Conservation (phyloP, 2,888 invertebrate genomes). For the Philereme vetulata region DNA sequence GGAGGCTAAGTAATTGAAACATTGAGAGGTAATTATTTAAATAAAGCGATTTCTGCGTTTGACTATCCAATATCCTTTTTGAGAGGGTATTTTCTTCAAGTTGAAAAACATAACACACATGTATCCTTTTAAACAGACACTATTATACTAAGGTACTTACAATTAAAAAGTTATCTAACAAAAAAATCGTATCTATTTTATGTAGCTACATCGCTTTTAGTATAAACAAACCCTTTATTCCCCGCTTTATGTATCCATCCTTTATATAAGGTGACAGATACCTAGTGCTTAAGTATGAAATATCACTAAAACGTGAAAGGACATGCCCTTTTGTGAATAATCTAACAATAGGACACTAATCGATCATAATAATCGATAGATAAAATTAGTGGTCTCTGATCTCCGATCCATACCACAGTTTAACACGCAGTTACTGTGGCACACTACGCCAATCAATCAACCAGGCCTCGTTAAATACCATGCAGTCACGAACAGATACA, state of each 20-base stretch:
- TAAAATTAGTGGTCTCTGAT: constrained; percentile 70
- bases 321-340: constrained; percentile 7
- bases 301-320: constrained; percentile 5
- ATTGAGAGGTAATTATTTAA: constrained; percentile 25
- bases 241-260: too few relatives aligned
- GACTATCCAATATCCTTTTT: background rate
- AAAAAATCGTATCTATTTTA: too few relatives aligned
- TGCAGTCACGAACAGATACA: constrained; percentile 13
- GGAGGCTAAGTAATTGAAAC: constrained; percentile 48
- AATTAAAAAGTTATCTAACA: too few relatives aligned
- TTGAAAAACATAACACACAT: background rate
- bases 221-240: too few relatives aligned
- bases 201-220: too few relatives aligned
- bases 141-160: background rate
- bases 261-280: too few relatives aligned
- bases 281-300: background rate
- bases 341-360: constrained; percentile 43
- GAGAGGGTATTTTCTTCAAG: background rate
- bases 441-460: constrained; percentile 72
- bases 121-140: background rate
- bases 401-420: constrained; percentile 54
- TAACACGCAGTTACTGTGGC: constrained; percentile 1
- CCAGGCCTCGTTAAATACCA: constrained; percentile 67
- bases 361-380: constrained; percentile 64
- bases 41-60: background rate